Evolutionary conservation across 2,113 vertebrate genomes (phyloP), one percentile per base, ranked within the genome.

Genomic region (Micronisus gabar): DNA sequence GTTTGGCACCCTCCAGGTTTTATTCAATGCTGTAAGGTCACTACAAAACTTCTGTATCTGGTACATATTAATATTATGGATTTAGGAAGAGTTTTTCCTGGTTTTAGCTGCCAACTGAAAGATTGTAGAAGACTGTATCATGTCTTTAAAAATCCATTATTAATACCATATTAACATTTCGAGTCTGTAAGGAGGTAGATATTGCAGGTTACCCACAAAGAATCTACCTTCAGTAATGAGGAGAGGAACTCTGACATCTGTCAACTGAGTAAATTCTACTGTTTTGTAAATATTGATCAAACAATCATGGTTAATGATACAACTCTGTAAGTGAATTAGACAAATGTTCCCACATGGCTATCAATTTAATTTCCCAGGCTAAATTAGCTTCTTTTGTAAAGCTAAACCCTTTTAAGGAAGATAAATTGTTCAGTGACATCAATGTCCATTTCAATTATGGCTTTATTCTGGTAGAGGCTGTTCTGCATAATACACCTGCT

Each of bases 231-330:
- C 61, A 62, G 78, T 93, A 95, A 96, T 84, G 91, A 92, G 75
- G 56, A 95, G 88, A 32, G 1, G 72, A 90, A 93, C 93, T 74
- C 83, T 93, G 84, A 93, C 89, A 96, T 93, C 81, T 97, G 95
- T 95, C 97, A 97, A 9, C 95, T n/a, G 86, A 96, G 95, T 76
- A 97, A 95, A 92, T 96, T 86, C 50, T 79, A 93, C 80, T 89
- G 74, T 96, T 97, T 94, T 91, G 95, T 94, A 97, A 97, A 96
- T 98, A 98, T 98, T 95, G 97, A 98, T 97, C 96, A 96, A 84
- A 87, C 93, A 90, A 97, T 97, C 97, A 96, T 81, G 86, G 89
- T 88, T 98, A 98, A 98, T 96, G 97, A 97, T 96, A 95, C 78
- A 91, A 86, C 66, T 83, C 94, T 78, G 71, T 95, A 98, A 98